A percentile compares a stretch with the other conserved stretches of the same genome.
Conservation (phyloP, 2,797 vertebrate genomes). For the Clarias platycephalus region DNA sequence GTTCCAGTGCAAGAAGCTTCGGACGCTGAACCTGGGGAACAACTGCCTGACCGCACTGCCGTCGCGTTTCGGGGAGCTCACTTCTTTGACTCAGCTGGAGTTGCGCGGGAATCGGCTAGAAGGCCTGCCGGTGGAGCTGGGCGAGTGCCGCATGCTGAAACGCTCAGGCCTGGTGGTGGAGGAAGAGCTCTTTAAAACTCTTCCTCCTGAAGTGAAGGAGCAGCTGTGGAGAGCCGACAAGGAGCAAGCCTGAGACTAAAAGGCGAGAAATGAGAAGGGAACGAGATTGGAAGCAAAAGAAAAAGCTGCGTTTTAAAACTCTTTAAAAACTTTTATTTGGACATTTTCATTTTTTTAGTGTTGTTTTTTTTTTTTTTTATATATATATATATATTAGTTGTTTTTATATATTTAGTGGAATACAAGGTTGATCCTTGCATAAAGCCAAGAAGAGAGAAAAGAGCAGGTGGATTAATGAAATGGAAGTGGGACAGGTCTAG, state of each 20-base stretch:
- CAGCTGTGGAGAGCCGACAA: slow-evolving; percentile 93
- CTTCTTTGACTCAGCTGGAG: slow-evolving; percentile 90
- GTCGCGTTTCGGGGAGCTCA: slow-evolving; percentile 91
- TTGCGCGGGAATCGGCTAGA: slow-evolving; percentile 94
- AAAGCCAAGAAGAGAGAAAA: slow-evolving; percentile 14
- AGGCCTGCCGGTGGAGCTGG: slow-evolving; percentile 94
- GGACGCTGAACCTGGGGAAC: slow-evolving; percentile 92
- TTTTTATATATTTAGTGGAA: slow-evolving; percentile 45
- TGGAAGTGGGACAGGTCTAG: neutral
- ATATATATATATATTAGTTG: slow-evolving; percentile 20
- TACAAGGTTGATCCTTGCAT: slow-evolving; percentile 38
- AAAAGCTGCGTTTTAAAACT: neutral
- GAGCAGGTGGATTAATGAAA: slow-evolving; percentile 3
- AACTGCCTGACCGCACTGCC: slow-evolving; percentile 91
- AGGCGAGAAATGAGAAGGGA: neutral
- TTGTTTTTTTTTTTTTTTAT: slow-evolving; percentile 21
- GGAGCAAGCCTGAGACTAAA: slow-evolving; percentile 76
- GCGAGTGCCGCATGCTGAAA: slow-evolving; percentile 90
- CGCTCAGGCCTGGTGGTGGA: slow-evolving; percentile 92
- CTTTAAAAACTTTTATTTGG: slow-evolving; percentile 20
- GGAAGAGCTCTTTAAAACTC: slow-evolving; percentile 93
- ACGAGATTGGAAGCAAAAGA: neutral
- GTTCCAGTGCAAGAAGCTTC: slow-evolving; percentile 96
- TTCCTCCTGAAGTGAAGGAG: slow-evolving; percentile 93
- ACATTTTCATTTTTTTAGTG: neutral